phyloP scores from a whole-genome alignment of 2,113 vertebrate species.

The Anhinga rufa region DNA sequence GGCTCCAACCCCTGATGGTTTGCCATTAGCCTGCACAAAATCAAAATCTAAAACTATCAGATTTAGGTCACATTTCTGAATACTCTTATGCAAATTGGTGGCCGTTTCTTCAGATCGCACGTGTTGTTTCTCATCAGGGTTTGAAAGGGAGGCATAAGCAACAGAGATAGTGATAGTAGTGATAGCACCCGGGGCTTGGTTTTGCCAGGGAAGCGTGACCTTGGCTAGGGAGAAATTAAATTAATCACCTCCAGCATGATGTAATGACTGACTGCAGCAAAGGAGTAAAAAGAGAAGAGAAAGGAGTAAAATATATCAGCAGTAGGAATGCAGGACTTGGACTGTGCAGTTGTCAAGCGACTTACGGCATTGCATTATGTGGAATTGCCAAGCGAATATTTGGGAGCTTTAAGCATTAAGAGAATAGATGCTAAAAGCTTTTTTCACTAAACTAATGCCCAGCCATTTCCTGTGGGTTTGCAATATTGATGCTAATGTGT shows the following conservation, averaged over 20 bases:
- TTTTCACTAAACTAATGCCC: not conserved
- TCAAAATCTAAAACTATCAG: not conserved
- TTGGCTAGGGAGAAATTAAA: not conserved
- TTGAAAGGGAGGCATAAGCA: not conserved
- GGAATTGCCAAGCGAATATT: not conserved
- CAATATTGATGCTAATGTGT: not conserved
- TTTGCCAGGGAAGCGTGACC: not conserved
- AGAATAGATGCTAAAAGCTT: not conserved
- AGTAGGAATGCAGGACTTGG: not conserved
- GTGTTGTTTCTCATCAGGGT: not conserved
- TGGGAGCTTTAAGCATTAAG: not conserved
- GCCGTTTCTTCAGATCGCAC: not conserved
- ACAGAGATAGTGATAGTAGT: not conserved
- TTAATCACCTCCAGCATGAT: not conserved
- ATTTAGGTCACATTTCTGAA: not conserved
- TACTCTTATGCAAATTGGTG: not conserved
- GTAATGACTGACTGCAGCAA: not conserved
- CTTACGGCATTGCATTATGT: fast-evolving
- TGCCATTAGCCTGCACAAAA: not conserved
- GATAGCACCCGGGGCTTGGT: not conserved
- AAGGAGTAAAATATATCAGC: not conserved
- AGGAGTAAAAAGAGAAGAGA: not conserved
- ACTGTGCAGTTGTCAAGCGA: fast-evolving
- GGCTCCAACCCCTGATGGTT: not conserved
- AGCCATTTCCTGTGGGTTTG: not conserved